Base-by-base conservation (phyloP, 2,797 vertebrate species). In the Rhynchonycteris naso region DNA sequence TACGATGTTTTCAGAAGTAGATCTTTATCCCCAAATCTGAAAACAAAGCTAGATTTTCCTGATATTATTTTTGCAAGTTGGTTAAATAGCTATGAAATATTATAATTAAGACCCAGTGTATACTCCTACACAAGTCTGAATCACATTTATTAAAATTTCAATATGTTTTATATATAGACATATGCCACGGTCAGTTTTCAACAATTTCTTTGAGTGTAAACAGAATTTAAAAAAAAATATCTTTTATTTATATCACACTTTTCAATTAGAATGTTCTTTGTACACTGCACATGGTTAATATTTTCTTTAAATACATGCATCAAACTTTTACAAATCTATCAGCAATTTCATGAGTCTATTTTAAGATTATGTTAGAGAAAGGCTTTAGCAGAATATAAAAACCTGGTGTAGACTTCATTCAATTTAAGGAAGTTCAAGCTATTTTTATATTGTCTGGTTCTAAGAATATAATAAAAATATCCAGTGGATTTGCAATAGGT, bases 361-460 rank as follows among this genome's bases (percentile, higher is more conserved):
- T 95, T 95, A 97, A 66, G 76, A 93, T 94, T 83, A 81, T 89
- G 69, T 95, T 95, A 93, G 76, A 95, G 71, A 95, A 96, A 92
- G 58, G 7, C 54, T 91, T 96, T 81, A 84, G 68, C 21, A 90
- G 92, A 91, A 84, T 76, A 90, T 92, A 93, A 93, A 95, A 80
- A 24, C 1, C 5, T 84, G 33, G 15, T 68, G 26, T 82, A 93
- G 58, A 14, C 58, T 90, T 94, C 30, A 54, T 14, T 96, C 82
- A 83, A 88, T 69, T 92, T 90, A 90, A 95, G 52, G 65, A 94
- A 94, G 63, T 90, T 95, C 33, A 66, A 33, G 69, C 22, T 97
- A 96, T 97, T 97, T 97, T 97, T 96, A 82, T 85, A 94, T 59
- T 83, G 28, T 85, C 71, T 88, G 72, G 59, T 82, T 97, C 35